Conservation (phyloP, 2,888 invertebrate genomes). For the Agrilus mali region DNA sequence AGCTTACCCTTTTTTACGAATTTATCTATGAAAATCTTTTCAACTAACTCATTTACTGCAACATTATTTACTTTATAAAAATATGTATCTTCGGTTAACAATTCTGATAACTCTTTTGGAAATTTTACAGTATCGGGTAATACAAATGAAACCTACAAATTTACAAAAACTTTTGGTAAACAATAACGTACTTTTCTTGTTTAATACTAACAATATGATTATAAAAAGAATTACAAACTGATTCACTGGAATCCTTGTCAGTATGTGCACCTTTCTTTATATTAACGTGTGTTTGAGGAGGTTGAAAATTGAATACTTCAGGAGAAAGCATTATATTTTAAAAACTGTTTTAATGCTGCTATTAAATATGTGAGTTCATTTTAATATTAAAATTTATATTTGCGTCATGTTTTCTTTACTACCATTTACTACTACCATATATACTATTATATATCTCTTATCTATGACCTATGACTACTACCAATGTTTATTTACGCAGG, state of each 20-base stretch:
- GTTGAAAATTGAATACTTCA: constrained; percentile 41
- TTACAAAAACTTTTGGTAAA: constrained; percentile 5
- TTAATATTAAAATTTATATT: too few relatives aligned
- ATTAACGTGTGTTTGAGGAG: constrained; percentile 32
- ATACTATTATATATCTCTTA: too few relatives aligned
- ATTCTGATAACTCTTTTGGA: constrained; percentile 29
- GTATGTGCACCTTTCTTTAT: constrained; percentile 23
- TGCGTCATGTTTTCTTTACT: too few relatives aligned
- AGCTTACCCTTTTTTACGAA: constrained; percentile 43
- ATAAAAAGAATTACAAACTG: constrained; percentile 35
- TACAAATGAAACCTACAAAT: constrained; percentile 40
- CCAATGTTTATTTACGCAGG: too few relatives aligned
- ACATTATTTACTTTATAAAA: constrained; percentile 41
- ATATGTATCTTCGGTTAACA: constrained; percentile 36
- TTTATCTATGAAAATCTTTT: constrained; percentile 38
- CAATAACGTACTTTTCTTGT: constrained; percentile 1
- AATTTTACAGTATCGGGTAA: constrained; percentile 36
- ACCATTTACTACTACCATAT: too few relatives aligned
- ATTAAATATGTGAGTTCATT: too few relatives aligned
- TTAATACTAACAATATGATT: constrained; percentile 38
- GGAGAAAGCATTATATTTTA: constrained; percentile 41
- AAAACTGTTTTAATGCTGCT: too few relatives aligned
- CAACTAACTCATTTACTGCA: constrained; percentile 33
- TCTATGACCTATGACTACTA: too few relatives aligned
- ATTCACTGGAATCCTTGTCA: constrained; percentile 19